phyloP scores from a whole-genome alignment of 2,113 vertebrate species.

The Orycteropus afer region DNA sequence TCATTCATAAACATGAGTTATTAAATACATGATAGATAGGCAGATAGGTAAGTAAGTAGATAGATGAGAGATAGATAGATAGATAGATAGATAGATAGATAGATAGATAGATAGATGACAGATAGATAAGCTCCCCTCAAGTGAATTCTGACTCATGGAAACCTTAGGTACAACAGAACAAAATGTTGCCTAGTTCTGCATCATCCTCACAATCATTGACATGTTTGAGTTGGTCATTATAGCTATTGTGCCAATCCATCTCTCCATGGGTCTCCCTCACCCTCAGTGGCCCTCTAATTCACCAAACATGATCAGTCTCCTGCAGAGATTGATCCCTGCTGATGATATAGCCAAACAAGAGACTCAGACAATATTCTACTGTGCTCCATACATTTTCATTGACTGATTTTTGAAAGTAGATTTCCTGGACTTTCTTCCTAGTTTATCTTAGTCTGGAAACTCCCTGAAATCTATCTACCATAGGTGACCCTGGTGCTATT shows the following conservation, averaged over 20 bases:
- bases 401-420: not conserved
- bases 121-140: not conserved
- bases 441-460: not conserved
- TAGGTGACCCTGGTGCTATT: not conserved
- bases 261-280: not conserved
- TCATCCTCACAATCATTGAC: not conserved
- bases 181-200: not conserved
- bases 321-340: not conserved
- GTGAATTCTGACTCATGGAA: not conserved
- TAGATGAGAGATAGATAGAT: too few species aligned
- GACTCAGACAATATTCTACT: not conserved
- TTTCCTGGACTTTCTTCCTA: not conserved
- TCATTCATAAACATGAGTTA: not conserved
- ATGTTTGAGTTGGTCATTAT: not conserved
- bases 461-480: not conserved
- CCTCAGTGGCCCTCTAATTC: not conserved
- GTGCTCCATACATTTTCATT: not conserved
- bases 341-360: not conserved
- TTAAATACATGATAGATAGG: not conserved
- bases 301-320: not conserved
- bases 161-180: not conserved
- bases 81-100: too few species aligned
- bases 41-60: too few species aligned
- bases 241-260: not conserved
- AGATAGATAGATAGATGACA: too few species aligned